A percentile compares a stretch with the other conserved stretches of the same genome.
Evolutionary conservation across 2,797 vertebrate genomes (phyloP).

Genomic region (Neoniphon sammara): DNA sequence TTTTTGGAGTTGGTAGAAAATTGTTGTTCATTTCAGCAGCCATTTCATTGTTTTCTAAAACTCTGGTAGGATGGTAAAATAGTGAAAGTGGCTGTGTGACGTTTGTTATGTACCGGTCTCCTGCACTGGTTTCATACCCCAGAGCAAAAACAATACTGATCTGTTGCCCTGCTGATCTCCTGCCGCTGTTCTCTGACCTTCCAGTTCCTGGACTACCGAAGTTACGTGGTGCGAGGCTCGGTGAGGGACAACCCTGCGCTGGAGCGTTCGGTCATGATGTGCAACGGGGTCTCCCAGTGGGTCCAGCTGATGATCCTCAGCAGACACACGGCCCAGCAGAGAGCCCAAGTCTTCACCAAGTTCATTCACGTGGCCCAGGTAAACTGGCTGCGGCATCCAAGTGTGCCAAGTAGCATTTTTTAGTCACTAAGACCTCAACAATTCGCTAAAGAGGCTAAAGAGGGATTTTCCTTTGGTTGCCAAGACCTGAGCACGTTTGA

Average conservation of each 20-base stretch:
- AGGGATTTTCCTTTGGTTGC: neutral
- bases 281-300: slow-evolving; percentile 94
- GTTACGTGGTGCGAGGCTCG: slow-evolving; percentile 88
- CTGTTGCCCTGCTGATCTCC: neutral
- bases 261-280: slow-evolving; percentile 91
- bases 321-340: slow-evolving; percentile 89
- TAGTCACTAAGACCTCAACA: neutral
- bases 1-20: too few species aligned
- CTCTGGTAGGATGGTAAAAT: too few species aligned
- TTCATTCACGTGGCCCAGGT: slow-evolving; percentile 94
- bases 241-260: slow-evolving; percentile 87
- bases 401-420: too few species aligned
- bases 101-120: too few species aligned
- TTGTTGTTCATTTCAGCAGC: too few species aligned
- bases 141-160: neutral
- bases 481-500: neutral
- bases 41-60: too few species aligned
- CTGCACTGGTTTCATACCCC: neutral
- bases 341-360: slow-evolving; percentile 92
- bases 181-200: slow-evolving; percentile 23
- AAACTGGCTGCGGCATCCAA: neutral
- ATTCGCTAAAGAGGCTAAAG: neutral
- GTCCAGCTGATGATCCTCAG: slow-evolving; percentile 96
- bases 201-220: slow-evolving; percentile 89
- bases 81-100: too few species aligned